Conservation (phyloP, 2,888 invertebrate genomes). For the Coenonympha arcania region DNA sequence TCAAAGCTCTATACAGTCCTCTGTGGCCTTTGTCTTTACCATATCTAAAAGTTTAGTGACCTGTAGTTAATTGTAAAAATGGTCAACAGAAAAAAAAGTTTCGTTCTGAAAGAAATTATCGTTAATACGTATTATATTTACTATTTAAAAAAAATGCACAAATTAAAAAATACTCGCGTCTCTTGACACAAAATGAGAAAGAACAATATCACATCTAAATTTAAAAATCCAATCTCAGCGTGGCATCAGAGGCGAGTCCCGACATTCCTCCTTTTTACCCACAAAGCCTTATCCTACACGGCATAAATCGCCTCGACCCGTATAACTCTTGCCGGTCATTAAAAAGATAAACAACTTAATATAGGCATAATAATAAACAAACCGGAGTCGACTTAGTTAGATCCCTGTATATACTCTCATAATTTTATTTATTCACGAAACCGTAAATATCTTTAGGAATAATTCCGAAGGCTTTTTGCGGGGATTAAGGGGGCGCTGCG, state of each 20-base stretch:
- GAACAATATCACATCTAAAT: constrained; percentile 66
- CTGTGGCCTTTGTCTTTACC: too few species aligned
- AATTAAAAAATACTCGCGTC: neutral
- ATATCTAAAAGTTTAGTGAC: too few species aligned
- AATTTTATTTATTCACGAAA: constrained; percentile 74
- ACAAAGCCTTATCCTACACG: constrained; percentile 56
- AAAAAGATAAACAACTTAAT: constrained; percentile 75
- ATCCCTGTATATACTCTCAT: constrained; percentile 58
- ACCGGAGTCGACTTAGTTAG: constrained; percentile 55
- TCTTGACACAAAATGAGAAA: constrained; percentile 38
- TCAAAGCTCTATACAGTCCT: too few species aligned
- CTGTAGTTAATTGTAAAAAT: too few species aligned
- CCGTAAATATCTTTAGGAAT: constrained; percentile 72
- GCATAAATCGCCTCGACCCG: constrained; percentile 67
- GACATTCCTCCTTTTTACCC: constrained; percentile 61
- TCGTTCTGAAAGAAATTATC: neutral
- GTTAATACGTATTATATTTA: too few species aligned
- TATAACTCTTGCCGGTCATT: constrained; percentile 69
- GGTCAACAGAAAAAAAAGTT: too few species aligned
- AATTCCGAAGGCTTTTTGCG: constrained; percentile 72
- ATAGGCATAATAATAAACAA: constrained; percentile 73
- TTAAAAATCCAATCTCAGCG: constrained; percentile 67
- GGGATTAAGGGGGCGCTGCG: constrained; percentile 72
- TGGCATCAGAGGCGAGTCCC: constrained; percentile 54
- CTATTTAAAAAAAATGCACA: constrained; percentile 4